A percentile compares a stretch with the other conserved stretches of the same genome.
Evolutionary conservation across 2,888 invertebrate species (phyloP).

Genomic region (Apodemia duryi): DNA sequence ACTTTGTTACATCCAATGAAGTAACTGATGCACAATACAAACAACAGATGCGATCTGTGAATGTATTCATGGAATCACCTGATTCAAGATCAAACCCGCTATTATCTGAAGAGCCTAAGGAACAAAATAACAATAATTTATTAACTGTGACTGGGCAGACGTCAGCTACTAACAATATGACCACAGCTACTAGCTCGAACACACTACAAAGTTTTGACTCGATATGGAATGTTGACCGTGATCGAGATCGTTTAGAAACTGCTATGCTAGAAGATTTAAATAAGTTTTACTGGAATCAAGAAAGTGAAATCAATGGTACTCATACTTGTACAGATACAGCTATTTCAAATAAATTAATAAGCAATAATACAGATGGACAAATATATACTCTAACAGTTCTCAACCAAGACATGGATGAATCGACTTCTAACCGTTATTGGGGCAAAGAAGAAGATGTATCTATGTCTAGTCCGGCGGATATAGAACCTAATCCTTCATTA

Average conservation of each 20-base stretch:
- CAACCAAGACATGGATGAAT: constrained; percentile 87
- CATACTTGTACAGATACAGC: constrained; percentile 70
- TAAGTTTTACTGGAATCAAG: constrained; percentile 90
- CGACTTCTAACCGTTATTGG: constrained; percentile 82
- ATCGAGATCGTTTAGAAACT: constrained; percentile 84
- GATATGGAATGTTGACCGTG: constrained; percentile 86
- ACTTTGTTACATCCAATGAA: constrained; percentile 91
- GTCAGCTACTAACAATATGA: constrained; percentile 47
- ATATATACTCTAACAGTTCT: constrained; percentile 93
- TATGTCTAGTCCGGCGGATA: constrained; percentile 79
- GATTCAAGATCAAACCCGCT: constrained; percentile 72
- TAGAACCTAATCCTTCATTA: constrained; percentile 81
- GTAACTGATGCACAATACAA: constrained; percentile 85
- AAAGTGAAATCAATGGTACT: constrained; percentile 77
- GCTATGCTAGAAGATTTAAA: constrained; percentile 91
- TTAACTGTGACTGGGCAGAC: constrained; percentile 54
- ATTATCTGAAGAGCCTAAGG: constrained; percentile 74
- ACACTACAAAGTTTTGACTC: constrained; percentile 77
- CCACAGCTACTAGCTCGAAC: constrained; percentile 63
- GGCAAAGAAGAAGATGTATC: constrained; percentile 82
- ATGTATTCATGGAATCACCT: constrained; percentile 82
- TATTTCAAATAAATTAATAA: constrained; percentile 71
- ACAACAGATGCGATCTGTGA: constrained; percentile 83
- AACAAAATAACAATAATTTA: constrained; percentile 82
- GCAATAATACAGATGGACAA: constrained; percentile 86